Evolutionary conservation across 2,797 vertebrate species (phyloP).

Genomic region (Sebastes cheni): DNA sequence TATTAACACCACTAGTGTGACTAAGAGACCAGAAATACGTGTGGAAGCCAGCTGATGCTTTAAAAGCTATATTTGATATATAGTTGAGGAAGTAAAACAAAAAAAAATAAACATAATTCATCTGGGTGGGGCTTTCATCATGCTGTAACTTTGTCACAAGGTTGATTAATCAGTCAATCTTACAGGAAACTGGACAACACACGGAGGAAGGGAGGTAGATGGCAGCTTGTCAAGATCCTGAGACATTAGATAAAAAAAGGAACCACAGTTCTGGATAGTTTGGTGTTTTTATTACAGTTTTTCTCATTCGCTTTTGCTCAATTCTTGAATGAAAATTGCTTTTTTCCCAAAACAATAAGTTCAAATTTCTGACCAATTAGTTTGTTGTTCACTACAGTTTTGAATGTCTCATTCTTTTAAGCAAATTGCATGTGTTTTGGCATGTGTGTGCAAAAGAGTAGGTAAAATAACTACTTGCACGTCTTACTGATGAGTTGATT

Average conservation of each 20-base stretch:
- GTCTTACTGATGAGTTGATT: no score
- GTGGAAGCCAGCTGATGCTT: neutral
- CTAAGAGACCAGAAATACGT: constrained; percentile 11
- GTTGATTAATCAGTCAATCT: neutral
- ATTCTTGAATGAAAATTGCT: no score
- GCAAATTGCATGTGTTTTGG: no score
- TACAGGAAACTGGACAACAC: neutral
- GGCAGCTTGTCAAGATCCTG: neutral
- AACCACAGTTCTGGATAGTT: neutral
- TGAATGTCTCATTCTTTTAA: no score
- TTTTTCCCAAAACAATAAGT: no score
- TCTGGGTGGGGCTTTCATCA: neutral
- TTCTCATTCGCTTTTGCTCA: no score
- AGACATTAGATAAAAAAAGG: neutral
- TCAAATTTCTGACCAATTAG: no score
- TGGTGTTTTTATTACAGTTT: neutral
- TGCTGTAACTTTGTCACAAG: neutral
- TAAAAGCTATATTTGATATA: neutral
- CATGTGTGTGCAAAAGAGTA: no score
- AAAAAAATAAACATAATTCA: neutral
- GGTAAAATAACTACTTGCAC: no score
- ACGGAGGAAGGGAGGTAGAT: neutral
- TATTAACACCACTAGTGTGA: constrained; percentile 21
- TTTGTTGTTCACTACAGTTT: no score
- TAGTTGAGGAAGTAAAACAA: constrained; percentile 51